A percentile compares a stretch with the other conserved stretches of the same genome.
Conservation (phyloP, 1,140 invertebrate genomes). For the Nylanderia fulva region DNA sequence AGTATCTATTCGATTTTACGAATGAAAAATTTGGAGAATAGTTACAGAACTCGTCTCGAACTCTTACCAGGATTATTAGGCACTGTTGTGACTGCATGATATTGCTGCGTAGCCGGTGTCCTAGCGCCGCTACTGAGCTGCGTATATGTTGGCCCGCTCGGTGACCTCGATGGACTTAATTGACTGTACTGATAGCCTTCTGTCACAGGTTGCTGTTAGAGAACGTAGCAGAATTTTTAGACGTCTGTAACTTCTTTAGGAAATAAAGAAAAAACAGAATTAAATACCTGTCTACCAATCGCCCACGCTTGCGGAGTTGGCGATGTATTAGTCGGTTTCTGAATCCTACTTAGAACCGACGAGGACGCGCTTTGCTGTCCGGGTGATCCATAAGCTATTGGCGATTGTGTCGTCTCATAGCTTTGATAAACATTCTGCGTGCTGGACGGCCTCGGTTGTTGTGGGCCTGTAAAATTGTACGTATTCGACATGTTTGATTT, state of each 20-base stretch:
- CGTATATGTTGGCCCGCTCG: constrained; percentile 94
- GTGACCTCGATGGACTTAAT: constrained; percentile 92
- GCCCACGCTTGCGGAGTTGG: constrained; percentile 89
- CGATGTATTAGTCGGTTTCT: constrained; percentile 89
- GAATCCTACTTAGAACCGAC: constrained; percentile 88
- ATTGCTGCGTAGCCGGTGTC: constrained; percentile 86
- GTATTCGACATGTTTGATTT: not conserved
- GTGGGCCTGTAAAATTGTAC: constrained; percentile 78
- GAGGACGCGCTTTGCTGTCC: constrained; percentile 84
- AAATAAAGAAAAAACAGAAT: constrained; percentile 20
- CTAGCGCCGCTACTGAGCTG: constrained; percentile 90
- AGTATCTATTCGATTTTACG: not conserved
- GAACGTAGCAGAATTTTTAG: constrained; percentile 13
- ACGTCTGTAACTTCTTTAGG: not conserved
- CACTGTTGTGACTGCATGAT: constrained; percentile 86
- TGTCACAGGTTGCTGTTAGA: constrained; percentile 84
- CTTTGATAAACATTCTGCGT: constrained; percentile 90
- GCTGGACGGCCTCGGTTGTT: constrained; percentile 88
- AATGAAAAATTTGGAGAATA: not conserved
- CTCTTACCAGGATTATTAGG: constrained; percentile 86
- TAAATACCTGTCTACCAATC: constrained; percentile 82
- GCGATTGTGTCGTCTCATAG: constrained; percentile 90
- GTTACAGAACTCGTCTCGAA: constrained; percentile 24
- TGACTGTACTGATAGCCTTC: constrained; percentile 92
- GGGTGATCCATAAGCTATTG: constrained; percentile 88